Percentiles rank a stretch among this genome's conserved stretches.
Evolutionary conservation across 2,888 invertebrate species (phyloP).

Genomic region (Nephrotoma guestfalica): DNA sequence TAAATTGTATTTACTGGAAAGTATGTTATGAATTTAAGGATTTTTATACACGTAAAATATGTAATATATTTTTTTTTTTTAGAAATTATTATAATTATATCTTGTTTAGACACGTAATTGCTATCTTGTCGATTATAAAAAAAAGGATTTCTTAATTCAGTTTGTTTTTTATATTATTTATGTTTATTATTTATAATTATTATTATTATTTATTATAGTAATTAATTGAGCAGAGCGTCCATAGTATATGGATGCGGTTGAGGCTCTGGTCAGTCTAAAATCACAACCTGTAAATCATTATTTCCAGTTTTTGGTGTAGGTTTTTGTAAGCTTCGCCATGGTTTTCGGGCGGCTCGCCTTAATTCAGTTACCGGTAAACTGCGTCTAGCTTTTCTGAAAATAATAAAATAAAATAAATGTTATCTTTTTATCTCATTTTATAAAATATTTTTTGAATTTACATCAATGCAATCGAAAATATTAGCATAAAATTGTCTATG

Average conservation of each 20-base stretch:
- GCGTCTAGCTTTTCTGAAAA: conserved; percentile 62
- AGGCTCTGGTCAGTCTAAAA: conserved; percentile 52
- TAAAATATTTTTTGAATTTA: not conserved
- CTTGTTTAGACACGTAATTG: conserved; percentile 2
- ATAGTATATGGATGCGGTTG: conserved; percentile 46
- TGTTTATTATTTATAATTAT: not conserved
- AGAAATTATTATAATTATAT: not conserved
- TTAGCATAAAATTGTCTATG: not conserved
- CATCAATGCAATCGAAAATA: not conserved
- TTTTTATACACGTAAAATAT: conserved; percentile 2
- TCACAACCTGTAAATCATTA: conserved; percentile 49
- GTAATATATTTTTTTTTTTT: not conserved
- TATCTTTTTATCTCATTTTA: not conserved
- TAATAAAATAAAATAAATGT: not conserved
- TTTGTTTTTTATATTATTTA: not conserved
- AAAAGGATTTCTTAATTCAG: not conserved
- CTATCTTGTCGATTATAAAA: conserved; percentile 1
- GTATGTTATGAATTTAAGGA: not conserved
- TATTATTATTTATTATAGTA: not conserved
- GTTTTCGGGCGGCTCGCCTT: conserved; percentile 72
- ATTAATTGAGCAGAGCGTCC: conserved; percentile 46
- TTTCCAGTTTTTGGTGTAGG: conserved; percentile 28
- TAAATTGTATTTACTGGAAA: not conserved
- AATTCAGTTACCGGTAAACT: conserved; percentile 64
- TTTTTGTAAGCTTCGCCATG: conserved; percentile 52